These are phyloP conservation scores for Acridotheres tristis DNA, from an alignment of 2,797 vertebrate species.

Conservation along the genomic window DNA sequence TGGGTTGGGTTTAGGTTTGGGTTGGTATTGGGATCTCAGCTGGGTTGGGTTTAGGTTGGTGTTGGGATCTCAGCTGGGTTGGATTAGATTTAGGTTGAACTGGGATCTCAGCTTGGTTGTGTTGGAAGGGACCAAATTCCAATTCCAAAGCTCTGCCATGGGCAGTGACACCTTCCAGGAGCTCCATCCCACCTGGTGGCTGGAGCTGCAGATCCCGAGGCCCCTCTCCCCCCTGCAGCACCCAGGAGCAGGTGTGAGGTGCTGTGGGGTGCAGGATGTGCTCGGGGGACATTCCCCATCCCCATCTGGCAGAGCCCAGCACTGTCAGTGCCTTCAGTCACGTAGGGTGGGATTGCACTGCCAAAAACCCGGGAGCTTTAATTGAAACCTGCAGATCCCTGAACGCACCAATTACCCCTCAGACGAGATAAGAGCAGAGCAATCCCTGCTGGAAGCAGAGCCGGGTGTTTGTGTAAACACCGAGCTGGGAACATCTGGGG, in stretches of 20 bases:
- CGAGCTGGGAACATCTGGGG: constrained; percentile 13
- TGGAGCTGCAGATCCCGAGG: accelerated
- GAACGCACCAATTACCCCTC: constrained; percentile 70
- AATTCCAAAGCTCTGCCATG: not conserved
- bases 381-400: constrained; percentile 41
- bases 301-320: not conserved
- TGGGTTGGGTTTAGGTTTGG: too few relatives aligned
- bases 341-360: constrained; percentile 48
- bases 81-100: too few relatives aligned
- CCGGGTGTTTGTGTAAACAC: constrained; percentile 6
- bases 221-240: not conserved
- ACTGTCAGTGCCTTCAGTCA: constrained; percentile 70
- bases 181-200: not conserved
- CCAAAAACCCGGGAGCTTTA: constrained; percentile 66
- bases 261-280: constrained; percentile 14
- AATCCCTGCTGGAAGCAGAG: constrained; percentile 13
- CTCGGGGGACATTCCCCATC: not conserved
- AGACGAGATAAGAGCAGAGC: constrained; percentile 28
- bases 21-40: not conserved
- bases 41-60: not conserved
- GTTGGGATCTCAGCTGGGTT: not conserved
- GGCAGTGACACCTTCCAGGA: not conserved
- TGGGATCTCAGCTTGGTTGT: accelerated
- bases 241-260: not conserved
- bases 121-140: not conserved